These are phyloP conservation scores for Meiosimyza decipiens DNA, from an alignment of 2,888 invertebrate genomes.

Conservation along the genomic window DNA sequence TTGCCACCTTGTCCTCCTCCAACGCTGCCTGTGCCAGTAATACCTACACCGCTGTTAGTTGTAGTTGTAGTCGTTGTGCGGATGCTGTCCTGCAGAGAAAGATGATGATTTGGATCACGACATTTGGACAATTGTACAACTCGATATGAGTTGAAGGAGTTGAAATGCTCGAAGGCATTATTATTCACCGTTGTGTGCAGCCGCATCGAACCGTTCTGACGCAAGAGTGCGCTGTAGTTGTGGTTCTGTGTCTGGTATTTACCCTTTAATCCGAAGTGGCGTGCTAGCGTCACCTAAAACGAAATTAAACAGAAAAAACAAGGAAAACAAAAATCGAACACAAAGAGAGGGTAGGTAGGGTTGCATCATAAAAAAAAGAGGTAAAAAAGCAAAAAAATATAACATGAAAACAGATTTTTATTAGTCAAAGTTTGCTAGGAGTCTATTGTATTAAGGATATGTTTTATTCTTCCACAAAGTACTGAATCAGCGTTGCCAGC, in stretches of 20 bases:
- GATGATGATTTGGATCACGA: constrained; percentile 63
- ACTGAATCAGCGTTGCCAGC: no score
- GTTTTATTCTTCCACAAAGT: no score
- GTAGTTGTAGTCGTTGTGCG: constrained; percentile 61
- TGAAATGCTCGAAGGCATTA: constrained; percentile 62
- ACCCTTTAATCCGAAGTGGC: constrained; percentile 60
- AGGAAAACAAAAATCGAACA: neutral
- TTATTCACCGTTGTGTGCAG: constrained; percentile 63
- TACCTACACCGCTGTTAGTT: constrained; percentile 49
- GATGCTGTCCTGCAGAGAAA: constrained; percentile 65
- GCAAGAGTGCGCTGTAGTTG: constrained; percentile 63
- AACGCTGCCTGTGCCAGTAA: constrained; percentile 41
- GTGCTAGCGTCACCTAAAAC: constrained; percentile 61
- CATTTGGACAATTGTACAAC: constrained; percentile 62
- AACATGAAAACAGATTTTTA: neutral
- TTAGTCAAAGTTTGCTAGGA: no score
- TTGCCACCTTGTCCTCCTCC: constrained; percentile 30
- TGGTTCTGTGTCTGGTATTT: constrained; percentile 60
- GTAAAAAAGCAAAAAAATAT: neutral
- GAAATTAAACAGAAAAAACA: neutral
- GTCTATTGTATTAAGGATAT: no score
- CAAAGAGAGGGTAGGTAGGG: neutral
- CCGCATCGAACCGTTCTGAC: constrained; percentile 64
- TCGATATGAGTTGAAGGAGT: constrained; percentile 61
- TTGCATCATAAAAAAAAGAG: constrained; percentile 21